Evolutionary conservation across 2,888 invertebrate genomes (phyloP).

Genomic region (Ceratothoa steindachneri): DNA sequence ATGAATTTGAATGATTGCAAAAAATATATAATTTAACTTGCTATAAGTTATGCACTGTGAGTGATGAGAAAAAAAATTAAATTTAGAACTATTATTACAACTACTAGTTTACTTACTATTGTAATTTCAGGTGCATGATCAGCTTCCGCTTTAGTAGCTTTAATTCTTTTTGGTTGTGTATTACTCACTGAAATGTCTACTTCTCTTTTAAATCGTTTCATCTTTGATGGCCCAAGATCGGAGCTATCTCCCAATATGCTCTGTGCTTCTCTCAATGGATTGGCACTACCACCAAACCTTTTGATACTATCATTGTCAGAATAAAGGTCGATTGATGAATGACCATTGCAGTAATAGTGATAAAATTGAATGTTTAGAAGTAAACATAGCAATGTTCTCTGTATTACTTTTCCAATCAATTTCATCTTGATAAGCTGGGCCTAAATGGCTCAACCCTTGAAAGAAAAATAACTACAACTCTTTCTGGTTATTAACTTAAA

Average conservation of each 20-base stretch:
- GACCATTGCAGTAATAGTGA: neutral
- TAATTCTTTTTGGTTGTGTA: neutral
- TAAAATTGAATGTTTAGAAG: too few species aligned
- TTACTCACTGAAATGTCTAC: neutral
- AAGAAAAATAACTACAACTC: too few species aligned
- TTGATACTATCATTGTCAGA: neutral
- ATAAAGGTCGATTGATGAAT: neutral
- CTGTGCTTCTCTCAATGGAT: neutral
- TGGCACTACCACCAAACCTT: neutral
- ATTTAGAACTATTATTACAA: neutral
- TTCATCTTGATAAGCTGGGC: too few species aligned
- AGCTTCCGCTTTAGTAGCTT: neutral
- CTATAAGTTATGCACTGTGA: too few species aligned
- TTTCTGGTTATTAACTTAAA: too few species aligned
- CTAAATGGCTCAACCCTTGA: too few species aligned
- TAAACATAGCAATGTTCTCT: too few species aligned
- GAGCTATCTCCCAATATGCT: neutral
- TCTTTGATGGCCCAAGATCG: neutral
- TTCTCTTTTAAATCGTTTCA: neutral
- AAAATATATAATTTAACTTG: too few species aligned
- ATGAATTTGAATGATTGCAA: too few species aligned
- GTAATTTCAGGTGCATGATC: neutral
- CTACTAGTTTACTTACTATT: neutral
- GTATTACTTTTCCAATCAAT: too few species aligned
- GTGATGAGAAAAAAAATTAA: too few species aligned